phyloP scores from a whole-genome alignment of 2,113 vertebrate genomes.

The Phasianus colchicus region DNA sequence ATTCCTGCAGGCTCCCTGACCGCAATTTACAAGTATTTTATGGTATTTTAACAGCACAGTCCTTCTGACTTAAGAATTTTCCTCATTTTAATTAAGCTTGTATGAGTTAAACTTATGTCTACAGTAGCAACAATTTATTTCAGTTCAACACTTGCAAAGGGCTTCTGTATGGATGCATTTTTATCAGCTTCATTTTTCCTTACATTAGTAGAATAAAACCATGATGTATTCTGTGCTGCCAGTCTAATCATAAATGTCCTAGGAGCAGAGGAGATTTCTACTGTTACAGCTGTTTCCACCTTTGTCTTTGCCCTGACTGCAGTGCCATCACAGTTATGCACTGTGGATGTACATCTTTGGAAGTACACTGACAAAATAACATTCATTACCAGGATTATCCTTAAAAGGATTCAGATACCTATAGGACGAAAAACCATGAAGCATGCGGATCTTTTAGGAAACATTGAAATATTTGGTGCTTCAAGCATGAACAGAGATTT shows the following conservation, averaged over 20 bases:
- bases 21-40: accelerated
- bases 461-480: not conserved
- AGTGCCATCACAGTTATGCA: not conserved
- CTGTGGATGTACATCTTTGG: not conserved
- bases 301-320: not conserved
- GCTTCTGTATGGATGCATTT: not conserved
- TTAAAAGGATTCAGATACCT: not conserved
- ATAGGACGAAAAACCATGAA: not conserved
- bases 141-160: not conserved
- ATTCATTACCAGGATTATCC: not conserved
- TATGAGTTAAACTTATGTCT: not conserved
- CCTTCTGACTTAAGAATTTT: not conserved
- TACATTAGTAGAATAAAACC: not conserved
- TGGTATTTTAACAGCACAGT: not conserved
- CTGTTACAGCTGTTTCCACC: not conserved
- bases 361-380: not conserved
- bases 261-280: not conserved
- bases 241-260: not conserved
- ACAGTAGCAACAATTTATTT: not conserved
- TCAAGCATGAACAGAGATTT: slow-evolving; percentile 23
- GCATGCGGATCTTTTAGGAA: not conserved
- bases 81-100: accelerated
- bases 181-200: not conserved
- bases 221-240: not conserved
- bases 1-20: not conserved